A percentile compares a stretch with the other conserved stretches of the same genome.
These are phyloP conservation scores for Rhinichthys klamathensis DNA, from an alignment of 2,113 vertebrate genomes.

Conservation along the genomic window DNA sequence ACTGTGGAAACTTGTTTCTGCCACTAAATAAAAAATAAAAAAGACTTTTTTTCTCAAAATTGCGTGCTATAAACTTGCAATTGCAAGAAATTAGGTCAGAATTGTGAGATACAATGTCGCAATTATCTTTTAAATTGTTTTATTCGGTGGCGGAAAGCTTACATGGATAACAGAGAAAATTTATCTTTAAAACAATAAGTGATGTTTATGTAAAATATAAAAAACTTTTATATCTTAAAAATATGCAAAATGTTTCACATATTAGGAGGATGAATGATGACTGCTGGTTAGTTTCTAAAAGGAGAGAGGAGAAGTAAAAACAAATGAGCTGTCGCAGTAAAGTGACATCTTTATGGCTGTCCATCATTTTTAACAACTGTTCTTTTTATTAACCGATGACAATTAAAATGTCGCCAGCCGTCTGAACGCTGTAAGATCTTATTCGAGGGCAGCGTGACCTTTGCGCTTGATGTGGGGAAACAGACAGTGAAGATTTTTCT, in stretches of 20 bases:
- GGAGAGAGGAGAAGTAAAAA: background rate
- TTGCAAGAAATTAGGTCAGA: too few species aligned
- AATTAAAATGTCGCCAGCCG: slow-evolving; percentile 54
- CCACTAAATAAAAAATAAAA: too few species aligned
- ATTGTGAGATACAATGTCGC: too few species aligned
- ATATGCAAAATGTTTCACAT: background rate
- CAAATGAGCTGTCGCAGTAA: background rate
- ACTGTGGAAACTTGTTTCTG: too few species aligned
- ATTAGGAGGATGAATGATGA: too few species aligned
- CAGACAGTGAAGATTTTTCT: slow-evolving; percentile 38
- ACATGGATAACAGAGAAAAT: background rate
- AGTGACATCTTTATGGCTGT: slow-evolving; percentile 13
- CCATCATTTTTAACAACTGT: slow-evolving; percentile 37
- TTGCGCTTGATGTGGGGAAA: slow-evolving; percentile 47
- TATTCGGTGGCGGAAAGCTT: too few species aligned
- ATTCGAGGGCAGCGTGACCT: slow-evolving; percentile 50
- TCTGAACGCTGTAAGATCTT: slow-evolving; percentile 21
- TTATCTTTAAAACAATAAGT: background rate
- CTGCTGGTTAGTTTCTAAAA: background rate
- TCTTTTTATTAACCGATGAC: slow-evolving; percentile 39
- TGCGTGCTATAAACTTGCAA: too few species aligned
- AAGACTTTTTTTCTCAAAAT: too few species aligned
- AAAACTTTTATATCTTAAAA: too few species aligned
- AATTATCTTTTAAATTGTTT: too few species aligned
- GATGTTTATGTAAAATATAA: too few species aligned